Evolutionary conservation across 2,113 vertebrate species (phyloP).

Genomic region (Mus spicilegus): DNA sequence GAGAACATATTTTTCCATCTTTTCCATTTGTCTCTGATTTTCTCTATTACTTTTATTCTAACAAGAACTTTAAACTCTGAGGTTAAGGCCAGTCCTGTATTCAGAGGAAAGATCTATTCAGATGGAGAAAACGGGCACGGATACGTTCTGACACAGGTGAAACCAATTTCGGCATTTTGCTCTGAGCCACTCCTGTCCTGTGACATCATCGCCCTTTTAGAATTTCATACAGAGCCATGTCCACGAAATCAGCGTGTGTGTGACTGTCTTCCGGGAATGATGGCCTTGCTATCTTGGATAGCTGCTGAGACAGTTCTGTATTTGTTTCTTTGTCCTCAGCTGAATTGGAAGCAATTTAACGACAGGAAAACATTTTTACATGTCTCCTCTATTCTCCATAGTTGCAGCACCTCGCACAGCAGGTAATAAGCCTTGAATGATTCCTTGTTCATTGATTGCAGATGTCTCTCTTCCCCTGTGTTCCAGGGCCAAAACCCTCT

Average conservation of each 20-base stretch:
- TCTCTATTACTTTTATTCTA: not conserved
- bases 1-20: not conserved
- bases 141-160: not conserved
- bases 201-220: not conserved
- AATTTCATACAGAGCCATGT: not conserved
- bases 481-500: constrained; percentile 17
- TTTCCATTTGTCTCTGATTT: constrained; percentile 17
- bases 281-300: not conserved
- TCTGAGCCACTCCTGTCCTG: not conserved
- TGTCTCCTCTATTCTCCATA: not conserved
- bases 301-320: not conserved
- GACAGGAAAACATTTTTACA: constrained; percentile 52
- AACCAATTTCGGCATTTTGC: accelerated
- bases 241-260: not conserved
- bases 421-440: constrained; percentile 71
- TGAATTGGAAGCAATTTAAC: constrained; percentile 56
- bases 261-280: not conserved
- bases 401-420: constrained; percentile 54
- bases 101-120: constrained; percentile 10
- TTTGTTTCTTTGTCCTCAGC: not conserved
- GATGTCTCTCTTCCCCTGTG: constrained; percentile 59
- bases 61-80: constrained; percentile 18
- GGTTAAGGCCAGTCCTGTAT: not conserved
- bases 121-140: not conserved
- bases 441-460: constrained; percentile 73